phyloP scores from a whole-genome alignment of 2,113 vertebrate species.

The Cyprinodon variegatus region DNA sequence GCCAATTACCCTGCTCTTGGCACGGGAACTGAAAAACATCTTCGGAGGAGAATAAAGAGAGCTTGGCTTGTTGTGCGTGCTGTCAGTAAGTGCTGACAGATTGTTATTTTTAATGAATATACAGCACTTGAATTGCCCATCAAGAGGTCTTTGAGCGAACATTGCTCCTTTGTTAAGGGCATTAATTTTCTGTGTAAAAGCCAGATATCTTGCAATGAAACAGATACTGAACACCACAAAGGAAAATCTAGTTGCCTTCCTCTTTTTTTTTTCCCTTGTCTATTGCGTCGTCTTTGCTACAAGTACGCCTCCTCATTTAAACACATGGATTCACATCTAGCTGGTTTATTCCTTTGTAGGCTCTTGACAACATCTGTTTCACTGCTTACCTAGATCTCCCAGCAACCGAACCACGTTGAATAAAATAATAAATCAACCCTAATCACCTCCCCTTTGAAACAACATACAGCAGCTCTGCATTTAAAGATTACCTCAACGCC shows the following conservation, averaged over 20 bases:
- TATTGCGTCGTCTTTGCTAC: conserved; percentile 12
- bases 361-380: conserved; percentile 27
- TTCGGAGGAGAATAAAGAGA: conserved; percentile 78
- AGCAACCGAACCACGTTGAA: conserved; percentile 37
- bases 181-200: conserved; percentile 75
- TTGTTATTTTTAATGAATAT: conserved; percentile 85
- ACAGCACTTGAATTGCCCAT: conserved; percentile 80
- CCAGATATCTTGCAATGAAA: conserved; percentile 63
- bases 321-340: conserved; percentile 25
- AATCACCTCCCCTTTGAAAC: conserved; percentile 46
- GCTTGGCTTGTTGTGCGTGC: conserved; percentile 75
- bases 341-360: conserved; percentile 12
- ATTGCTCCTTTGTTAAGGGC: conserved; percentile 75
- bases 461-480: conserved; percentile 27
- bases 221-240: conserved; percentile 51
- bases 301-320: conserved; percentile 10
- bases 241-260: conserved; percentile 51
- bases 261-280: conserved; percentile 31
- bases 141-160: conserved; percentile 80
- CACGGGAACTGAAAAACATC: conserved; percentile 76
- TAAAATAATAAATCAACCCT: conserved; percentile 38
- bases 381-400: conserved; percentile 16
- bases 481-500: conserved; percentile 32
- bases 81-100: conserved; percentile 82
- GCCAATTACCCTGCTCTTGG: conserved; percentile 83